These are phyloP conservation scores for Branchipolynoe longqiensis DNA, from an alignment of 2,888 invertebrate genomes.

Conservation along the genomic window DNA sequence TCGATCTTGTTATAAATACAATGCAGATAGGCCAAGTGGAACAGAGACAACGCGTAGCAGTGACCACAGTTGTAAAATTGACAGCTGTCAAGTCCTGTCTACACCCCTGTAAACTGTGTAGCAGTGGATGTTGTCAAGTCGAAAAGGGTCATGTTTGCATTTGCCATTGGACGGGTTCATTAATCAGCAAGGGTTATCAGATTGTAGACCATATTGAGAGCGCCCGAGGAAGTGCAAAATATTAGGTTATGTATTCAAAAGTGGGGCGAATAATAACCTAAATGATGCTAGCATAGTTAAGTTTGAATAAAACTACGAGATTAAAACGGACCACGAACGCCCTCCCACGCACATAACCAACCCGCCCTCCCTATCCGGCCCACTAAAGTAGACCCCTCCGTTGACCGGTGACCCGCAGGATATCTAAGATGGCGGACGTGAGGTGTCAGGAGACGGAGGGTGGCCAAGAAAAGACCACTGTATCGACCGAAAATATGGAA, in stretches of 20 bases:
- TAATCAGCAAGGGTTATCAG: constrained; percentile 2
- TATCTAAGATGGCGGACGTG: constrained; percentile 59
- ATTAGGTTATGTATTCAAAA: neutral
- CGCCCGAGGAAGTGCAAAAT: neutral
- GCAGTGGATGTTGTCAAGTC: constrained; percentile 54
- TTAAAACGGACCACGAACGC: neutral
- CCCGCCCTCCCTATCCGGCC: neutral
- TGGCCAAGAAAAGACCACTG: constrained; percentile 23
- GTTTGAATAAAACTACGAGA: too few species aligned
- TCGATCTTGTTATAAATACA: too few species aligned
- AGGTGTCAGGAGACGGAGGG: constrained; percentile 4
- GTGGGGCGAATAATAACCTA: neutral
- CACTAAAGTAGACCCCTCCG: constrained; percentile 2
- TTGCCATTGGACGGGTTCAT: constrained; percentile 18
- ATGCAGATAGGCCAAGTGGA: too few species aligned
- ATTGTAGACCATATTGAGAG: too few species aligned
- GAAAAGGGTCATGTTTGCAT: constrained; percentile 30
- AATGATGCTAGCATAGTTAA: too few species aligned
- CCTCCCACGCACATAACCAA: neutral
- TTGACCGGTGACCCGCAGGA: constrained; percentile 43
- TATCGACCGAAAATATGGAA: constrained; percentile 18
- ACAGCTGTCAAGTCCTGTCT: constrained; percentile 25
- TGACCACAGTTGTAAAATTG: neutral
- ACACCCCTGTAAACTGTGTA: neutral
- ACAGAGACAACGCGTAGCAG: neutral